Evolutionary conservation across 2,888 invertebrate species (phyloP).

Genomic region (Apodemia zela): DNA sequence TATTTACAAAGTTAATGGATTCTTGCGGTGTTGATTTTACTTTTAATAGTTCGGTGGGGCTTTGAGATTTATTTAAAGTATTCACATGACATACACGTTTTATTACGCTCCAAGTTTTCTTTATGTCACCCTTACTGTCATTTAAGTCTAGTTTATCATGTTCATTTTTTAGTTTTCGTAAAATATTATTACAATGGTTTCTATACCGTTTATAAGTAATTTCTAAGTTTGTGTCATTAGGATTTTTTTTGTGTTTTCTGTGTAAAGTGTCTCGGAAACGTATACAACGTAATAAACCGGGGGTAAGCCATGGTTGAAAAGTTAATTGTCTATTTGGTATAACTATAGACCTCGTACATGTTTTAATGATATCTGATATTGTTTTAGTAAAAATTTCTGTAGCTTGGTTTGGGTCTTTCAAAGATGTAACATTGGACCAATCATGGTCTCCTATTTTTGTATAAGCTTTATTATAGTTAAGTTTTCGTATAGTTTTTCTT

Average conservation of each 20-base stretch:
- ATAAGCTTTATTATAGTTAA: constrained; percentile 5
- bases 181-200: background rate
- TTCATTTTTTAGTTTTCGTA: background rate
- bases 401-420: constrained; percentile 9
- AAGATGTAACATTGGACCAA: background rate
- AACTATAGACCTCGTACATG: background rate
- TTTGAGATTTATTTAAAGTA: background rate
- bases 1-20: background rate
- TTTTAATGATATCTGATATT: constrained; percentile 12
- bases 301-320: constrained; percentile 4
- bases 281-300: constrained; percentile 2
- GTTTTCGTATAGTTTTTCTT: background rate
- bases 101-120: background rate
- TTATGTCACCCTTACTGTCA: background rate
- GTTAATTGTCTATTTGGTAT: background rate
- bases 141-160: background rate
- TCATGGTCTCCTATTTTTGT: background rate
- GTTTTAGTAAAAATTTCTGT: constrained; percentile 4
- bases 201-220: background rate
- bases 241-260: background rate
- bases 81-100: background rate
- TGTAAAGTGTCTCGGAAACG: background rate
- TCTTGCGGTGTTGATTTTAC: background rate
- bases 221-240: background rate
- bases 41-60: background rate